These are phyloP conservation scores for Hemaris fuciformis DNA, from an alignment of 2,888 invertebrate species.

Conservation along the genomic window DNA sequence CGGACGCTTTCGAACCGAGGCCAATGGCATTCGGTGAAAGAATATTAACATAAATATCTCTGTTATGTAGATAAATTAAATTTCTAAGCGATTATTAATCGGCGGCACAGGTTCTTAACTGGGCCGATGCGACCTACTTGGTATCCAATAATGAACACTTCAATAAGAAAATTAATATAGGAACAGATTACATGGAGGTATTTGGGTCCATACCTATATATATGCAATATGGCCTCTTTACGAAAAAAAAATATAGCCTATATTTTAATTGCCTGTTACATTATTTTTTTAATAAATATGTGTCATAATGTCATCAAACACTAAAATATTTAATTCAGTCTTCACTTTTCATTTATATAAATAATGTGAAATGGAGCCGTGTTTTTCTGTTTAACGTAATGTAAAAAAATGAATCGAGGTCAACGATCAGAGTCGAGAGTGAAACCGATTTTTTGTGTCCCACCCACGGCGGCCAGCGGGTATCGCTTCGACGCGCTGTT, in stretches of 20 bases:
- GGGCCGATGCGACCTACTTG: not conserved
- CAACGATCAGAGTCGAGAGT: constrained; percentile 44
- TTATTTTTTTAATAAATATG: too few species aligned
- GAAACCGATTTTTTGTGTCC: constrained; percentile 53
- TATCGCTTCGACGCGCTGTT: not conserved
- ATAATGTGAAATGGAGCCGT: not conserved
- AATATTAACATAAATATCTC: constrained; percentile 43
- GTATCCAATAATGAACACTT: not conserved
- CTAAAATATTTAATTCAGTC: too few species aligned
- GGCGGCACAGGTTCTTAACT: not conserved
- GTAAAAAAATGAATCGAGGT: constrained; percentile 36
- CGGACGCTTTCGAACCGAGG: constrained; percentile 65
- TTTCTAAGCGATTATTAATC: constrained; percentile 6
- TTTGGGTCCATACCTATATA: not conserved
- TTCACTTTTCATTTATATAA: not conserved
- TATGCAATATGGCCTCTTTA: too few species aligned
- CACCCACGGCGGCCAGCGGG: not conserved
- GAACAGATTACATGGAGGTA: not conserved
- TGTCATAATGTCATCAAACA: too few species aligned
- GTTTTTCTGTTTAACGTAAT: constrained; percentile 21
- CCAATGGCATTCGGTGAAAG: constrained; percentile 50
- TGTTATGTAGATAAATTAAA: not conserved
- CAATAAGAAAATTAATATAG: not conserved
- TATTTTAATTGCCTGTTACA: too few species aligned
- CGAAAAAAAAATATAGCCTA: too few species aligned